A percentile compares a stretch with the other conserved stretches of the same genome.
Evolutionary conservation across 1,140 invertebrate genomes (phyloP).

Genomic region (Metopolophium dirhodum): DNA sequence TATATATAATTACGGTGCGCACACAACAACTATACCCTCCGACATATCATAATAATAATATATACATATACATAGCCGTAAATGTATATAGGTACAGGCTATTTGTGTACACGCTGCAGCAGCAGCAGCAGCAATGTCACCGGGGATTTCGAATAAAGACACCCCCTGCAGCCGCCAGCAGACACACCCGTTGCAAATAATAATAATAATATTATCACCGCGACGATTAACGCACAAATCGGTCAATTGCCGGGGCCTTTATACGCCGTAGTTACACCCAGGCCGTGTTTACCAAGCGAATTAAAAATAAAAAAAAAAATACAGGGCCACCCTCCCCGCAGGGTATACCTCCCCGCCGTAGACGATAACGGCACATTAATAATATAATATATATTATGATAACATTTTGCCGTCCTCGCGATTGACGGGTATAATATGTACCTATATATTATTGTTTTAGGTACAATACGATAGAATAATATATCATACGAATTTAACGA

Average conservation of each 20-base stretch:
- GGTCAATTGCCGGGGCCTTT: background rate
- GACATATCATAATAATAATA: background rate
- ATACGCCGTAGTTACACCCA: background rate
- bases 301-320: background rate
- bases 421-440: too few species aligned
- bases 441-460: too few species aligned
- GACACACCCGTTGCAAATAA: background rate
- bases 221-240: background rate
- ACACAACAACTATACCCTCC: background rate
- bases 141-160: background rate
- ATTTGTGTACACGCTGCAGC: background rate
- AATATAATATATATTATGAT: too few species aligned
- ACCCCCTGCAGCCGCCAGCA: too few species aligned
- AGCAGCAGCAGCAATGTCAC: background rate
- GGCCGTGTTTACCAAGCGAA: background rate
- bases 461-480: too few species aligned
- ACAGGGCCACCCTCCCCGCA: too few species aligned
- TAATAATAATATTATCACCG: background rate
- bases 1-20: background rate
- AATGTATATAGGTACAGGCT: background rate
- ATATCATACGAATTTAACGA: too few species aligned
- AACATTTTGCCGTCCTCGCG: too few species aligned
- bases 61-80: background rate
- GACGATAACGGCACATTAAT: too few species aligned
- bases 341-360: too few species aligned